These are phyloP conservation scores for Drosophila teissieri DNA, from an alignment of 1,140 invertebrate genomes.

Conservation along the genomic window DNA sequence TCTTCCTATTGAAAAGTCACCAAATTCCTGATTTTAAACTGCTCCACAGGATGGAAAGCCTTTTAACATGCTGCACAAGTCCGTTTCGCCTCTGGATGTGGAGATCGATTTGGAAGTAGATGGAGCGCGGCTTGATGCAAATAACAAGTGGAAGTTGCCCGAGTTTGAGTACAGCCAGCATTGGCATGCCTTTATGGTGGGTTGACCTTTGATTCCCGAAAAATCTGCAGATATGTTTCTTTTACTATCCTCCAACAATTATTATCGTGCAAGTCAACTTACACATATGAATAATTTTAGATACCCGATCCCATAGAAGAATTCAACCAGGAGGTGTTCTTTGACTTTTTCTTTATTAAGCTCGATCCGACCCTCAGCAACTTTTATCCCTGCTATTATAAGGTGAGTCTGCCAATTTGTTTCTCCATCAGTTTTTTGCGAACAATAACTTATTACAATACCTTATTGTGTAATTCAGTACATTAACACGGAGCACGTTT, in stretches of 20 bases:
- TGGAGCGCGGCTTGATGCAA: conserved; percentile 59
- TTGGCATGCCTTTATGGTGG: conserved; percentile 77
- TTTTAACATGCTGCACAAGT: conserved; percentile 56
- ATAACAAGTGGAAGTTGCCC: conserved; percentile 35
- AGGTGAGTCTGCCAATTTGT: conserved; percentile 31
- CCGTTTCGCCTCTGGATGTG: conserved; percentile 61
- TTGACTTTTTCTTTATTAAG: conserved; percentile 63
- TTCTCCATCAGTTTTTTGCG: neutral
- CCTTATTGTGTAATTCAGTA: conserved; percentile 35
- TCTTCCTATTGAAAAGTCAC: too few species aligned
- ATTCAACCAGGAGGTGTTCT: conserved; percentile 52
- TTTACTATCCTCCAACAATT: neutral
- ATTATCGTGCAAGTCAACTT: neutral
- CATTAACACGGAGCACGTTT: conserved; percentile 55
- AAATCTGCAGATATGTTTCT: too few species aligned
- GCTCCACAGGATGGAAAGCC: conserved; percentile 61
- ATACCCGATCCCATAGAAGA: conserved; percentile 57
- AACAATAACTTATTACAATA: too few species aligned
- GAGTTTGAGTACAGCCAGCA: conserved; percentile 54
- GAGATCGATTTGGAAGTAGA: conserved; percentile 59
- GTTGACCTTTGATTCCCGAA: neutral
- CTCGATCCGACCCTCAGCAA: conserved; percentile 45
- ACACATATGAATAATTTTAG: conserved; percentile 21
- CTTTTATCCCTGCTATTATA: conserved; percentile 80
- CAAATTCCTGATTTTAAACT: neutral